Evolutionary conservation across 1,140 invertebrate species (phyloP).

Genomic region (Drosophila miranda): DNA sequence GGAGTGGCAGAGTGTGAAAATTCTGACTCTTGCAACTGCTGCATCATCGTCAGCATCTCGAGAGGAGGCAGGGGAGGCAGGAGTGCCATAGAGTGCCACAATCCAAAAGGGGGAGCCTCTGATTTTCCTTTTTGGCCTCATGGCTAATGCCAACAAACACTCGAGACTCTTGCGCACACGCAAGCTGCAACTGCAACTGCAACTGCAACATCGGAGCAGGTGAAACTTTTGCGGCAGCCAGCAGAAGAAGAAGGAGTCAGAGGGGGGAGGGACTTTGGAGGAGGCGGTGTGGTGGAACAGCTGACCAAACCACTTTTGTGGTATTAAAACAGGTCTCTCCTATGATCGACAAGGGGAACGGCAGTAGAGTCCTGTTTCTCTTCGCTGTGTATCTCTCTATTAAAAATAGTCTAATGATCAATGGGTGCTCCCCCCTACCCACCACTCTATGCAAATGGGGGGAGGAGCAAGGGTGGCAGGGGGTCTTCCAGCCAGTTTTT

Average conservation of each 20-base stretch:
- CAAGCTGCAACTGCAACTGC: slow-evolving; percentile 57
- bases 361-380: slow-evolving; percentile 46
- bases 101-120: no score
- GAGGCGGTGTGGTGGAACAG: slow-evolving; percentile 41
- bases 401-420: slow-evolving; percentile 80
- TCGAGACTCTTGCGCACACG: slow-evolving; percentile 55
- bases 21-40: slow-evolving; percentile 41
- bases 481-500: background rate
- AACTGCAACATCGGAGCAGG: slow-evolving; percentile 45
- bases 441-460: slow-evolving; percentile 25
- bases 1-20: slow-evolving; percentile 32
- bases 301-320: slow-evolving; percentile 77
- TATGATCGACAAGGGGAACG: slow-evolving; percentile 26
- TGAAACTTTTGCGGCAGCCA: slow-evolving; percentile 58
- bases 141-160: slow-evolving; percentile 65
- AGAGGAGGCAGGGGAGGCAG: slow-evolving; percentile 11
- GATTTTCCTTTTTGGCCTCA: slow-evolving; percentile 37
- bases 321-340: slow-evolving; percentile 34
- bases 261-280: slow-evolving; percentile 8
- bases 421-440: slow-evolving; percentile 9
- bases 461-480: background rate
- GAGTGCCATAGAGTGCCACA: no score
- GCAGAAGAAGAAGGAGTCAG: background rate
- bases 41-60: slow-evolving; percentile 31
- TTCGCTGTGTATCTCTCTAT: slow-evolving; percentile 56